Conservation (phyloP, 2,113 vertebrate species). For the Aepyceros melampus region DNA sequence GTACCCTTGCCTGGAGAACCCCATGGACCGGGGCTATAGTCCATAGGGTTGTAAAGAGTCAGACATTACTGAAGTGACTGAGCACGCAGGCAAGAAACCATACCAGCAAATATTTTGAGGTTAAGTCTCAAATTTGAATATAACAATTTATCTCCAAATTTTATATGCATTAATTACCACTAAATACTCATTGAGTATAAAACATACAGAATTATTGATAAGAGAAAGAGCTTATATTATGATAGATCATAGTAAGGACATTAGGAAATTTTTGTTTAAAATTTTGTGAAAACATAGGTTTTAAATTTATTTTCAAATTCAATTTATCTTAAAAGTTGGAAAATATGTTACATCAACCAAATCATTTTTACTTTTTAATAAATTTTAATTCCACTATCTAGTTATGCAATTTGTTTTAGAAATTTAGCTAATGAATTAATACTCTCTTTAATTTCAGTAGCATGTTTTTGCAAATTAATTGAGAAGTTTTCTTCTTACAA, state of each 20-base stretch:
- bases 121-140: neutral
- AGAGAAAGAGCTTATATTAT: neutral
- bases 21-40: neutral
- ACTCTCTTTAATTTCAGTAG: neutral
- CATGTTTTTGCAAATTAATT: neutral
- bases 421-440: neutral
- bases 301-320: neutral
- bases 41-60: neutral
- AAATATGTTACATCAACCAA: neutral
- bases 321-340: neutral
- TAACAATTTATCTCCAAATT: neutral
- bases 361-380: neutral
- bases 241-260: neutral
- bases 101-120: neutral
- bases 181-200: neutral
- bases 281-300: neutral
- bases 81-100: neutral
- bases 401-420: neutral
- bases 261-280: neutral
- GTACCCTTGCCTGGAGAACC: neutral
- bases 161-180: neutral
- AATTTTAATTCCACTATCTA: neutral
- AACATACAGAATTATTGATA: neutral
- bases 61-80: neutral
- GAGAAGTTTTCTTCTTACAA: neutral